phyloP scores from a whole-genome alignment of 2,113 vertebrate genomes.

The Zosterops lateralis region DNA sequence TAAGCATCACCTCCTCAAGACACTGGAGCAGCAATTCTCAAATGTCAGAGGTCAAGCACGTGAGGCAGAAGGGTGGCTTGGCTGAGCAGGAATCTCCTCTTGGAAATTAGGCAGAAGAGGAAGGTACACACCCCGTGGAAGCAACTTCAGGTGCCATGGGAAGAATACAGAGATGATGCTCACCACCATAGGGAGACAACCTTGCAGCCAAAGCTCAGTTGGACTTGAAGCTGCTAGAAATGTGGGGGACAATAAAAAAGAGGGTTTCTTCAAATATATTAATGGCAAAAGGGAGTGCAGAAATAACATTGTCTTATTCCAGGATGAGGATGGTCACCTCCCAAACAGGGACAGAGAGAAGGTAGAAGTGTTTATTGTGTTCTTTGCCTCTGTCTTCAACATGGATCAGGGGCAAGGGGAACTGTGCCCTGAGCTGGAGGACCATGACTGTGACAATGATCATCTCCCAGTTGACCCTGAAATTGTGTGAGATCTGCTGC shows the following conservation, averaged over 20 bases:
- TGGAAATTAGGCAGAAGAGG: neutral
- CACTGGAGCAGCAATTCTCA: neutral
- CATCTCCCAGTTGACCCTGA: neutral
- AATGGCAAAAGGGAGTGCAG: neutral
- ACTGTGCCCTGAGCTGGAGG: neutral
- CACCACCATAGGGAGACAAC: neutral
- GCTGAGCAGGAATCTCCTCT: neutral
- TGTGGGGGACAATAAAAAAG: neutral
- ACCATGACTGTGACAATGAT: neutral
- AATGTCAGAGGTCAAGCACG: neutral
- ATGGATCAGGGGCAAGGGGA: accelerated
- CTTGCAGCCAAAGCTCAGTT: neutral
- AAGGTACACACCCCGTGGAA: neutral
- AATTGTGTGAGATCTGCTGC: neutral
- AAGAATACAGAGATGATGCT: neutral
- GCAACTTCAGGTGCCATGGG: neutral
- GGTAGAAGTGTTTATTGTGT: neutral
- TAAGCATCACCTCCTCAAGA: neutral
- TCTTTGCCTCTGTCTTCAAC: neutral
- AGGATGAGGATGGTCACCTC: neutral
- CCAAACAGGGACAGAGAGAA: neutral
- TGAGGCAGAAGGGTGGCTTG: neutral
- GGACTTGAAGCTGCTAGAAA: neutral
- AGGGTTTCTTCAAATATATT: neutral
- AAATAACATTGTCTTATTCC: neutral